These are phyloP conservation scores for Neria commutata DNA, from an alignment of 2,888 invertebrate species.

Conservation along the genomic window DNA sequence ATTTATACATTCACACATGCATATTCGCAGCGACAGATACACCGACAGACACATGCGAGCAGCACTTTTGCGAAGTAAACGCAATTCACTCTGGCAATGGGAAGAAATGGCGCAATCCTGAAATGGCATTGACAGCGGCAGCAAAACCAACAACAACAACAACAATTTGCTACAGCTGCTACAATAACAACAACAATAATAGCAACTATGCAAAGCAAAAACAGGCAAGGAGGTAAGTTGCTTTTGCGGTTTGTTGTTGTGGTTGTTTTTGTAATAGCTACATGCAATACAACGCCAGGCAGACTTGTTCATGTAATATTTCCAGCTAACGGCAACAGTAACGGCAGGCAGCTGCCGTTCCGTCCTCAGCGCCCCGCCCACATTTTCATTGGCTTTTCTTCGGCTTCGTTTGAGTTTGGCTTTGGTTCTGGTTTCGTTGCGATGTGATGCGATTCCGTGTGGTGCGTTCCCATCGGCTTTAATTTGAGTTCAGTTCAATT, in stretches of 20 bases:
- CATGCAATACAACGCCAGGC: constrained; percentile 14
- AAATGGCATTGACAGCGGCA: no score
- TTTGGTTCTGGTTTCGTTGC: no score
- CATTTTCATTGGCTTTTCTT: no score
- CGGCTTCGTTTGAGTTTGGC: no score
- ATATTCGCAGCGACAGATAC: not conserved
- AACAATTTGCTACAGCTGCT: not conserved
- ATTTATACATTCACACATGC: not conserved
- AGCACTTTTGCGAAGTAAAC: not conserved
- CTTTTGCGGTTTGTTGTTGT: constrained; percentile 36
- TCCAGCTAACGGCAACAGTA: no score
- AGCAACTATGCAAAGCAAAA: not conserved
- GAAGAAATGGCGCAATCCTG: not conserved
- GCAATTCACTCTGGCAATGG: no score
- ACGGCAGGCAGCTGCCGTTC: no score
- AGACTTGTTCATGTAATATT: no score
- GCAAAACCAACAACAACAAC: no score
- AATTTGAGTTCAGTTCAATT: not conserved
- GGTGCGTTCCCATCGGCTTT: no score
- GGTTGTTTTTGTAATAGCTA: constrained; percentile 15
- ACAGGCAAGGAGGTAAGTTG: constrained; percentile 30
- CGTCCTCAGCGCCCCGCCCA: no score
- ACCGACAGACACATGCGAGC: not conserved
- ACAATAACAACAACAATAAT: not conserved
- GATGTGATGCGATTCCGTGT: no score